Evolutionary conservation across 2,797 vertebrate genomes (phyloP).

Genomic region (Knipowitschia caucasica): DNA sequence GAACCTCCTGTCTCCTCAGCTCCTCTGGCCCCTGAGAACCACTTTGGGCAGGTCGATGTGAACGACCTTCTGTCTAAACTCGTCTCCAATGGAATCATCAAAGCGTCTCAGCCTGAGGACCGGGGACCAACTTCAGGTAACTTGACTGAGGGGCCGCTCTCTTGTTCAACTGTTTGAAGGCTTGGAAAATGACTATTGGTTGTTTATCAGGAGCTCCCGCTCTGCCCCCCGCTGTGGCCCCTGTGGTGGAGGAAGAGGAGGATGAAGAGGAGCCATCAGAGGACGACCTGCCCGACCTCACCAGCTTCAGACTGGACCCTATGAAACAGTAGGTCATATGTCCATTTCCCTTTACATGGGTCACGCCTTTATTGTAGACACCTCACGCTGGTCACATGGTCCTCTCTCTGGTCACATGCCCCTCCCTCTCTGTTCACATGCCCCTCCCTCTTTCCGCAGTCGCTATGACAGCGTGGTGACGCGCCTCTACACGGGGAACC

Average conservation of each 20-base stretch:
- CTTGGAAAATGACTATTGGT: no score
- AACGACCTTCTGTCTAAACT: conserved; percentile 93
- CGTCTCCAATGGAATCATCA: conserved; percentile 90
- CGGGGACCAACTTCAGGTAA: not conserved
- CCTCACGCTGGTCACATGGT: no score
- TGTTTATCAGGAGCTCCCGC: conserved; percentile 61
- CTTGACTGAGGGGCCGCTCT: no score
- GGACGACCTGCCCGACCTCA: conserved; percentile 88
- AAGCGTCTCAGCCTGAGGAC: conserved; percentile 79
- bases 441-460: conserved; percentile 54
- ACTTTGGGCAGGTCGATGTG: conserved; percentile 94
- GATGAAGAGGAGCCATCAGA: conserved; percentile 84
- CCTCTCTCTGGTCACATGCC: no score
- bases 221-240: conserved; percentile 28
- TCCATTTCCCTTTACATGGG: no score
- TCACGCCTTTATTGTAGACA: no score
- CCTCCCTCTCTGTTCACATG: not conserved
- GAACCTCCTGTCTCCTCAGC: conserved; percentile 29
- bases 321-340: conserved; percentile 85
- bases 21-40: conserved; percentile 86
- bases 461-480: conserved; percentile 90
- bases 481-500: conserved; percentile 94
- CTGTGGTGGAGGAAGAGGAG: conserved; percentile 73
- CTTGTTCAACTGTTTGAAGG: no score
- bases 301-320: conserved; percentile 86